Conservation (phyloP, 2,888 invertebrate genomes). For the Hydropsyche betteni region DNA sequence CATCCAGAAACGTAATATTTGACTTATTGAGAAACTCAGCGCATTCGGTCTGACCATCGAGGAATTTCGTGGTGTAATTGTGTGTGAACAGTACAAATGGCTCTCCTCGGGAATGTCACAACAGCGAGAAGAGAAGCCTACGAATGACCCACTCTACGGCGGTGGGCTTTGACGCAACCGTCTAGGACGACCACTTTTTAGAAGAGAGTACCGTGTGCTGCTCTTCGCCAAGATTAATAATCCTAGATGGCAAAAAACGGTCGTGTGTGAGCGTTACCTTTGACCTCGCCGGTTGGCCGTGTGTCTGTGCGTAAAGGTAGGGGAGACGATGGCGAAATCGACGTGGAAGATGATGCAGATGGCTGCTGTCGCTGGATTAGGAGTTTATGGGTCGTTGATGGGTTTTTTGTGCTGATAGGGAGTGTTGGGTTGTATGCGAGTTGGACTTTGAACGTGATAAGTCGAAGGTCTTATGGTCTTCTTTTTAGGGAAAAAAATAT, state of each 20-base stretch:
- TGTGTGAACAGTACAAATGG: conserved; percentile 27
- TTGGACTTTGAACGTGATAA: too few relatives aligned
- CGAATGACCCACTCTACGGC: conserved; percentile 26
- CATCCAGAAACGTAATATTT: not conserved
- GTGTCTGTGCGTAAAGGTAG: not conserved
- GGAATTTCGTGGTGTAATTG: conserved; percentile 26
- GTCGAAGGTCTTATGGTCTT: too few relatives aligned
- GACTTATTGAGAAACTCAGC: not conserved
- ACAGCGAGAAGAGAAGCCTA: conserved; percentile 1
- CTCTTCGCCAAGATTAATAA: conserved; percentile 1
- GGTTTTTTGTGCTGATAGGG: too few relatives aligned
- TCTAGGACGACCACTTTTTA: conserved; percentile 40
- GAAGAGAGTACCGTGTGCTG: not conserved
- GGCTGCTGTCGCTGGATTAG: too few relatives aligned
- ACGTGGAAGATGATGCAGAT: not conserved
- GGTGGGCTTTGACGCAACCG: conserved; percentile 27
- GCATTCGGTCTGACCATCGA: not conserved
- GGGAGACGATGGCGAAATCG: not conserved
- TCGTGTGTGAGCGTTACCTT: not conserved
- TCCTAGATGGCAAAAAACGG: conserved; percentile 8
- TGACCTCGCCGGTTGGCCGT: not conserved
- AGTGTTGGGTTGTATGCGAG: too few relatives aligned
- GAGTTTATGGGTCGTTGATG: too few relatives aligned
- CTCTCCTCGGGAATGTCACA: conserved; percentile 11
- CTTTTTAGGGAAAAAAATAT: too few relatives aligned